A percentile compares a stretch with the other conserved stretches of the same genome.
These are phyloP conservation scores for Illadopsis cleaveri DNA, from an alignment of 2,113 vertebrate species.

Conservation along the genomic window DNA sequence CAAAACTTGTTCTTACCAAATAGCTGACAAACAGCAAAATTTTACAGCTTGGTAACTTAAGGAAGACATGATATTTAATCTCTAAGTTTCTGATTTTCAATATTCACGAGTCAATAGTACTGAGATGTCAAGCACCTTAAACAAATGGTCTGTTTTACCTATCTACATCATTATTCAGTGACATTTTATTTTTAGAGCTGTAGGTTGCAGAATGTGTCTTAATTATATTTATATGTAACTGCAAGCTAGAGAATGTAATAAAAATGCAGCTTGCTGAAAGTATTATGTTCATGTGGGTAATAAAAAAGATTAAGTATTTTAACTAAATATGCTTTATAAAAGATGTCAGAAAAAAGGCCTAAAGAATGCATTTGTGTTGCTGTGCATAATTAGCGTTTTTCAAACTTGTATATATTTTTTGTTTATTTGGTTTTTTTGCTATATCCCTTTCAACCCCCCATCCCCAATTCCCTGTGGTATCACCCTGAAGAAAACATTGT, in stretches of 20 bases:
- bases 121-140: neutral
- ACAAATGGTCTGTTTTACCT: neutral
- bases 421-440: no score
- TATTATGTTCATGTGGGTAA: neutral
- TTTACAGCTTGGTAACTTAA: neutral
- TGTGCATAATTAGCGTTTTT: no score
- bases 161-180: neutral
- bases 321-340: neutral
- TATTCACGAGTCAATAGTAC: neutral
- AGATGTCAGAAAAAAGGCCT: neutral
- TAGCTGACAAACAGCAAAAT: neutral
- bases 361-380: neutral
- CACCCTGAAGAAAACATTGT: no score
- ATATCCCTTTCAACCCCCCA: no score
- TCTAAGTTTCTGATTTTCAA: neutral
- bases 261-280: neutral
- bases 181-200: neutral
- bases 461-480: no score
- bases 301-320: neutral
- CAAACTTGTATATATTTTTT: no score
- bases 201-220: neutral
- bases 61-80: neutral
- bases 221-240: neutral
- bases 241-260: neutral
- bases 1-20: neutral